Base-by-base conservation (phyloP, 1,140 invertebrate genomes). In the Samia ricini region DNA sequence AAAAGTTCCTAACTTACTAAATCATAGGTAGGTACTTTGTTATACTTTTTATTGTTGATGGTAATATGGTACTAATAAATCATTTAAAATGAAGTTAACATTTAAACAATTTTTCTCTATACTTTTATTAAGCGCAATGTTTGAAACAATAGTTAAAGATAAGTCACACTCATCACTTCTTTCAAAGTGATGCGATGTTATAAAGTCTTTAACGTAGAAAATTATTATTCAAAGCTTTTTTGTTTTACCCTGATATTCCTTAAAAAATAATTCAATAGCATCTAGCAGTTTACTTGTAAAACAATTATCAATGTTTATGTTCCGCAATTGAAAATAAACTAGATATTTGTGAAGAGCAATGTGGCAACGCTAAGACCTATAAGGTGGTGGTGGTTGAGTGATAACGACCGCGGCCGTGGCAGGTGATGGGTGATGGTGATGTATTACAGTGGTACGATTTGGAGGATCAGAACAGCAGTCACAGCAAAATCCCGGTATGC, bases 401-500 rank as follows among this genome's bases (percentile, higher is more conserved):
- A 68, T 48, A 24, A 68, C 64, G 22, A 63, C 55, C 1, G 64
- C 29, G 4, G 66, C 56, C 19, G 54, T 55, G 0, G 67, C 56
- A 20, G 71, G 70, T 5, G 66, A 69, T 36, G 71, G 57, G 57
- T 77, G 71, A 49, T 83, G 69, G 54, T 83, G 77, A 18, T 83
- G 79, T 12, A 82, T 71, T 10, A 83, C 81, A 2, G 36, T 72
- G 52, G 51, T 56, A 19, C 61, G 66, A 0, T 61, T 66, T 0
- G 76, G 78, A 5, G 77, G 75, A 1, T 83, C 74, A 7, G 58
- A 29, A 68, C 83, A 83, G 65, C 84, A 89, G 51, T 87, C 83
- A 69, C 83, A 88, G 69, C 86, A 89, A 6, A 75, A 49, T 50
- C 86, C 82, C 1, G 86, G 86, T 18, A 85, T 79, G 64, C 86